phyloP scores from a whole-genome alignment of 2,888 invertebrate genomes.

The Gnatocerus cornutus region DNA sequence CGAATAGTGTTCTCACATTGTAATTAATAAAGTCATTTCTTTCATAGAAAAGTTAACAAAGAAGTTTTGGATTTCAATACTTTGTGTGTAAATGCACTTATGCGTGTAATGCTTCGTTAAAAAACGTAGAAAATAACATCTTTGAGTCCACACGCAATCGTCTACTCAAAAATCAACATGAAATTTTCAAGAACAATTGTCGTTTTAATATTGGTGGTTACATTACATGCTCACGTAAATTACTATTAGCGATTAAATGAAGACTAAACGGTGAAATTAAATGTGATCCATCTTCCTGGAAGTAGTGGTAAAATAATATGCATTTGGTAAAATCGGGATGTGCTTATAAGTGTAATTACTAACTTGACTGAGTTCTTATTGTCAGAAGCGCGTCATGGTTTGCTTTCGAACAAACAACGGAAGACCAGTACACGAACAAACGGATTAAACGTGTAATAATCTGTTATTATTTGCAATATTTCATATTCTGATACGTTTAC shows the following conservation, averaged over 20 bases:
- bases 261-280: conserved; percentile 27
- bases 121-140: conserved; percentile 1
- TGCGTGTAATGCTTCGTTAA: background rate
- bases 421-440: conserved; percentile 65
- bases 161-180: background rate
- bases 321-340: conserved; percentile 45
- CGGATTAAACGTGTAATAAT: conserved; percentile 64
- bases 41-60: background rate
- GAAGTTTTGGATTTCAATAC: background rate
- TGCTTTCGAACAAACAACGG: conserved; percentile 69
- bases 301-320: conserved; percentile 34
- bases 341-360: conserved; percentile 44
- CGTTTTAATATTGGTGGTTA: conserved; percentile 7
- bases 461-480: conserved; percentile 68
- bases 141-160: background rate
- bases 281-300: conserved; percentile 34
- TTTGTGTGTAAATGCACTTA: background rate
- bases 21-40: no score
- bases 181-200: background rate
- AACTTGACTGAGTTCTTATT: conserved; percentile 48
- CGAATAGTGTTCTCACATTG: no score
- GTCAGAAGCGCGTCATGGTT: conserved; percentile 67
- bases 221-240: conserved; percentile 4
- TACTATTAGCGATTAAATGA: conserved; percentile 31
- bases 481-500: conserved; percentile 58